phyloP scores from a whole-genome alignment of 2,797 vertebrate genomes.

The Jordanella pulchra region DNA sequence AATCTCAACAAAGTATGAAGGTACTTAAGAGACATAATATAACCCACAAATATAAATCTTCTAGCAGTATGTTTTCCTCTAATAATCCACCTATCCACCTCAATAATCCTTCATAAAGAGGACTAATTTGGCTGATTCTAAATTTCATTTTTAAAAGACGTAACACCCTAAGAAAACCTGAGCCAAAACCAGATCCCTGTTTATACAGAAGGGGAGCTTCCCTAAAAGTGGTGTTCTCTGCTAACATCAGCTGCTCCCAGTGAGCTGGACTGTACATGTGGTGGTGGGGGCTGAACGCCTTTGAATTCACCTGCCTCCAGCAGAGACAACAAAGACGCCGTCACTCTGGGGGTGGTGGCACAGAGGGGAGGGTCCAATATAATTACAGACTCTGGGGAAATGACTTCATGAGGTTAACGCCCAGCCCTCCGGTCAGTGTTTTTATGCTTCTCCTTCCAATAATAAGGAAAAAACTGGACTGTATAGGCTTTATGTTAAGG shows the following conservation, averaged over 20 bases:
- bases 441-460: constrained; percentile 27
- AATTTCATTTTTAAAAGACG: not conserved
- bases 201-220: not conserved
- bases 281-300: constrained; percentile 8
- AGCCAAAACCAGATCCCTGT: not conserved
- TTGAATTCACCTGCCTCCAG: constrained; percentile 56
- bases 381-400: constrained; percentile 73
- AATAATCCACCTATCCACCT: too few species aligned
- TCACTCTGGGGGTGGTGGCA: constrained; percentile 29
- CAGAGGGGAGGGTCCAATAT: constrained; percentile 49
- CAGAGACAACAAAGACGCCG: constrained; percentile 57
- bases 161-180: not conserved
- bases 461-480: constrained; percentile 22
- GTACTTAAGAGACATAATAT: not conserved
- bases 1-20: too few species aligned
- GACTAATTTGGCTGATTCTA: not conserved
- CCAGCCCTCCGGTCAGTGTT: constrained; percentile 48
- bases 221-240: constrained; percentile 5
- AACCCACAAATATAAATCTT: too few species aligned
- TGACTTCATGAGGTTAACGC: constrained; percentile 65
- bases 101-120: too few species aligned
- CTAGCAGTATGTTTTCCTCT: too few species aligned
- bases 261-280: constrained; percentile 21
- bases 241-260: constrained; percentile 26
- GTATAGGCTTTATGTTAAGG: not conserved